Percentiles rank a stretch among this genome's conserved stretches.
Evolutionary conservation across 2,888 invertebrate species (phyloP).

Genomic region (Spisula subtruncata): DNA sequence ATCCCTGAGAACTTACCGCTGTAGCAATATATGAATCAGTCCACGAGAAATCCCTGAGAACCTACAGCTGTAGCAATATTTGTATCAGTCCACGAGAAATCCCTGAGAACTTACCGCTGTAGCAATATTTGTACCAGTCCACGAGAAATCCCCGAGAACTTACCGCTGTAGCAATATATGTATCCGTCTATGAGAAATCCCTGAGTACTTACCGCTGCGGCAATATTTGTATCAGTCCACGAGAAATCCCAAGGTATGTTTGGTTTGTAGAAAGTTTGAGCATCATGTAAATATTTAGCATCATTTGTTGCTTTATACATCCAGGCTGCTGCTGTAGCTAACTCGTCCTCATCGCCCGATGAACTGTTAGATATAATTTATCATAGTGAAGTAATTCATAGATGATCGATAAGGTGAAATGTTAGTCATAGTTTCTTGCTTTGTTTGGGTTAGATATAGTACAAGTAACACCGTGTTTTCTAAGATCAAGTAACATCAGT

Average conservation of each 20-base stretch:
- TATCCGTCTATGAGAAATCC: not conserved
- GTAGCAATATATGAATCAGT: too few species aligned
- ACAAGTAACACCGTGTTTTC: too few species aligned
- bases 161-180: not conserved
- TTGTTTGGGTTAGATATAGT: too few species aligned
- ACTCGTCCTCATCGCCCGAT: not conserved
- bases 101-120: not conserved
- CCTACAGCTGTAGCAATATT: not conserved
- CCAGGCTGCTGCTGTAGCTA: constrained; percentile 3
- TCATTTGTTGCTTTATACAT: not conserved
- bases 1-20: too few species aligned
- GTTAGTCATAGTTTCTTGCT: too few species aligned
- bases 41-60: too few species aligned
- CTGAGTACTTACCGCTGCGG: not conserved
- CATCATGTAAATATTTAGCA: not conserved
- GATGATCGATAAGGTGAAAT: too few species aligned
- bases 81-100: not conserved
- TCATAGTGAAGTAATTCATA: not conserved
- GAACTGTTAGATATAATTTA: not conserved
- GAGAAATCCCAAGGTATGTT: not conserved
- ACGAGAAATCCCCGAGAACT: not conserved
- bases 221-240: not conserved
- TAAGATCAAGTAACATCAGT: too few species aligned
- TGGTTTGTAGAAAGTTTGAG: not conserved
- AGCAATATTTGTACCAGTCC: not conserved